Base-by-base conservation (phyloP, 1,140 invertebrate species). In the Eriosoma lanigerum region DNA sequence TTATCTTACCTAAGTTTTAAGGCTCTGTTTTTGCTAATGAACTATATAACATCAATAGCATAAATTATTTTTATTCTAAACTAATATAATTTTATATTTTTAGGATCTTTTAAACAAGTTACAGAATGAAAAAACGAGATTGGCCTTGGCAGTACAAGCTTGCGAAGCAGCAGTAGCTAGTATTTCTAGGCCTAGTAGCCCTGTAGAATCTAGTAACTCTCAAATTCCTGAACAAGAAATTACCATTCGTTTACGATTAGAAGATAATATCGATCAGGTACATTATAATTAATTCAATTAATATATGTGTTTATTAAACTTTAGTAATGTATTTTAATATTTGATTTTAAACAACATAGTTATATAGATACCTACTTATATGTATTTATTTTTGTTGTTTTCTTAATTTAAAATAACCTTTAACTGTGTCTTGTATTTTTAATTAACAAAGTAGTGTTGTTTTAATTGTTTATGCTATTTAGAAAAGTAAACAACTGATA, bases 181-280 rank as follows among this genome's bases (percentile, higher is more conserved):
- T 46, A 93, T 96, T 26, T 97, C 95, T 50, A 89, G 94, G 52
- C 94, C 96, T 1, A 93, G 93, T 44, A 95, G 94, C 83, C 93
- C 94, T 3, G 90, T 95, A 32, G 93, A 95, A 85, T 89, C 91
- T 0, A 88, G 92, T 5, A 91, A 93, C 32, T 90, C 94, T 62
- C 91, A 93, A 19, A 91, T 96, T 81, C 92, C 94, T 15, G 91
- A 93, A 66, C 89, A 92, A 81, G 95, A 97, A 86, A 88, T 96
- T 1, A 90, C 92, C 85, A 93, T 96, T 50, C 89, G 94, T 81
- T 91, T 91, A 10, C 89, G 93, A 76, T 88, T 98, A 0, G 93
- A 96, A 86, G 94, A 97, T 87, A 89, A 95, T 82, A 94, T 97
- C 83, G 94, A 96, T 86, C 93, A 96, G 92, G 95, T 97, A 90